Base-by-base conservation (phyloP, 2,888 invertebrate genomes). In the Heliconius ismenius region DNA sequence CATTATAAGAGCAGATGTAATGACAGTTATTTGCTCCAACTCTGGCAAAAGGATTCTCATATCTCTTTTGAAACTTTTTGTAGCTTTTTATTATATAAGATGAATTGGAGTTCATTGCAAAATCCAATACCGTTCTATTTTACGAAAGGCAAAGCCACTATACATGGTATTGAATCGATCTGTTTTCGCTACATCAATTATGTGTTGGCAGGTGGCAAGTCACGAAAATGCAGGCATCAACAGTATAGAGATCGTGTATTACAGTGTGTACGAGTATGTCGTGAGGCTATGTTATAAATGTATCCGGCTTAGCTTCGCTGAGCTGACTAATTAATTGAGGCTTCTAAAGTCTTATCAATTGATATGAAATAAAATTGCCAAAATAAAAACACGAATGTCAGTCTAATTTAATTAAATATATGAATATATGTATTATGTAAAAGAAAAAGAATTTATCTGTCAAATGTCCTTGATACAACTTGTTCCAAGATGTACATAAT, bases 271-370 rank as follows among this genome's bases (percentile, higher is more conserved):
- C 32, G 32, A 32, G 32, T 32, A 88, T 88, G 86, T 83, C 83
- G 80, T 83, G 87, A 91, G 89, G 90, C 88, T 88, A 74, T 84
- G 86, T 87, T 84, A 83, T 81, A 80, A 81, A 83, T 83, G 85
- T 83, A 89, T 91, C 91, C 91, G 89, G 89, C 83, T 88, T 80
- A 80, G 82, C 24, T n/a, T 65, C 28, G 49, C 39, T 73, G 26
- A 43, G 36, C 36, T 21, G n/a, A 11, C 43, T 62, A 63, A 62
- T 62, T 43, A 62, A 62, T 62, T 36, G 6, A 73, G 39, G 60
- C 36, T 73, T 43, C 21, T 62, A 62, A 39, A 26, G 18, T n/a
- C 43, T 60, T 73, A 73, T 26, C 60, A 73, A 62, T 39, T 60
- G 10, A 36, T 39, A 24, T 60, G 28, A 18, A n/a, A 58, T 32